phyloP scores from a whole-genome alignment of 2,797 vertebrate genomes.

The Poeciliopsis infans region DNA sequence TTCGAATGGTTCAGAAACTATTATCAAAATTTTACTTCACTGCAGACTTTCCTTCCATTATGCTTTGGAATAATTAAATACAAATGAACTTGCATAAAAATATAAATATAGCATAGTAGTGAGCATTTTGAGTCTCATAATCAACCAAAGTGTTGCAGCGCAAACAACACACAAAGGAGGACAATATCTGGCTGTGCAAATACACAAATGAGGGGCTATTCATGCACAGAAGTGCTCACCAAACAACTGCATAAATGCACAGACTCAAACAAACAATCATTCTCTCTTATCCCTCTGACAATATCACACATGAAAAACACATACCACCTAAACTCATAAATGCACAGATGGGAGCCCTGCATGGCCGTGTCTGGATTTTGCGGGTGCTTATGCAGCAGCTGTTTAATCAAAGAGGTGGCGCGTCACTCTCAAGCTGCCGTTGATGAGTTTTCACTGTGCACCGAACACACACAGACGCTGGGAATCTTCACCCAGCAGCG shows the following conservation, averaged over 20 bases:
- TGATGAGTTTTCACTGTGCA: conserved; percentile 68
- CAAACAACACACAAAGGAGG: conserved; percentile 38
- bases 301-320: conserved; percentile 49
- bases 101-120: background rate
- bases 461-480: conserved; percentile 54
- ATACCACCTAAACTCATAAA: conserved; percentile 62
- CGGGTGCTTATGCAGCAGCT: conserved; percentile 68
- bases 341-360: conserved; percentile 54
- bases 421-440: conserved; percentile 70
- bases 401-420: conserved; percentile 71
- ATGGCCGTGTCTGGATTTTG: conserved; percentile 34
- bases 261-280: conserved; percentile 40
- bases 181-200: conserved; percentile 60
- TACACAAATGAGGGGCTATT: conserved; percentile 46
- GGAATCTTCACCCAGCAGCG: conserved; percentile 46
- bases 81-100: background rate
- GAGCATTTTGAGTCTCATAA: background rate
- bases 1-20: background rate
- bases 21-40: background rate
- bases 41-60: background rate
- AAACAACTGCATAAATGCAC: conserved; percentile 24
- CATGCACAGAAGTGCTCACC: conserved; percentile 50
- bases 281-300: conserved; percentile 45
- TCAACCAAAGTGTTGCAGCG: conserved; percentile 13
- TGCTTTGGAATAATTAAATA: background rate